Evolutionary conservation across 2,113 vertebrate genomes (phyloP), one percentile per base, ranked within the genome.

Genomic region (Chaenocephalus aceratus): DNA sequence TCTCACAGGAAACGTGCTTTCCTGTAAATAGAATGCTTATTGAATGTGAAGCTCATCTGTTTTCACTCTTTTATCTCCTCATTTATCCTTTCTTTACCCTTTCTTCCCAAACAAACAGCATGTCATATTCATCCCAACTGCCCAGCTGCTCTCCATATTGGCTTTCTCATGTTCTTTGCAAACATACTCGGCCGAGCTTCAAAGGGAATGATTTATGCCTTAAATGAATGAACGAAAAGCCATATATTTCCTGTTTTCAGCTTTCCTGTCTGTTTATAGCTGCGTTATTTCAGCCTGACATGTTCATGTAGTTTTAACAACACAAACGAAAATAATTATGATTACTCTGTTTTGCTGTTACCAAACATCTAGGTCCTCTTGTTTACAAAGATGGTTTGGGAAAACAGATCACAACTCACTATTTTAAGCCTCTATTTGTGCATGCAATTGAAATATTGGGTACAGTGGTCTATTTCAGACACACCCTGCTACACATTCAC

Each of bases 111-210:
- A 79, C 78, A 90, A 88, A 92, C 85, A 86, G 75, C 77, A 88
- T 83, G 88, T 82, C 87, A 85, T 90, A 77, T 91, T 90, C 82
- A 80, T 91, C 89, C 78, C 79, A 45, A 63, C 84, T 92, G 92
- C 91, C 90, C 92, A 90, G 92, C 91, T 92, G 92, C 81, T 88
- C 89, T 94, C 89, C 87, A 91, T 91, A 90, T 88, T 89, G 88
- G 64, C 86, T 88, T 90, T 93, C 83, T 85, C 83, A 78, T 93
- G 92, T 86, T 92, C 78, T 78, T 86, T 76, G 84, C 87, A 87
- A 92, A 89, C 88, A 87, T 70, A 49, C 76, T 84, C 69, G 76
- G 88, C 69, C 72, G 57, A 1, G 41, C 91, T 93, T 94, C 92
- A 95, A 94, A 95, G 87, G 59, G 88, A 94, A 92, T 91, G 85